A percentile compares a stretch with the other conserved stretches of the same genome.
These are phyloP conservation scores for Zophobas atratus DNA, from an alignment of 1,140 invertebrate genomes.

Conservation along the genomic window DNA sequence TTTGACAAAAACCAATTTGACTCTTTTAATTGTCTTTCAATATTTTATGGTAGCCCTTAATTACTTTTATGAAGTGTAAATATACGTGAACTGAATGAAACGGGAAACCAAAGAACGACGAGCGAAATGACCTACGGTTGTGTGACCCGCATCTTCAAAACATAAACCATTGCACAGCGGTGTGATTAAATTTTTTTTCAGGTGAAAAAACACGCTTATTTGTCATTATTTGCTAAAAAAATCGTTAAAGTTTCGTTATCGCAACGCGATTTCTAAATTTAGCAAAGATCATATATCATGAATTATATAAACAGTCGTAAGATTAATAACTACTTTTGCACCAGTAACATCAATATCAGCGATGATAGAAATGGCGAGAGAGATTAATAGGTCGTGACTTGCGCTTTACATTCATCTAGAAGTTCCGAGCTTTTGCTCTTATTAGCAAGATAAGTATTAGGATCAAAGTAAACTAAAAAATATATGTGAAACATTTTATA, in stretches of 20 bases:
- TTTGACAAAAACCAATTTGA: constrained; percentile 26
- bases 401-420: constrained; percentile 29
- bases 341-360: constrained; percentile 38
- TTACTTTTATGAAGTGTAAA: constrained; percentile 36
- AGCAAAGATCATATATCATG: constrained; percentile 9
- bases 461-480: constrained; percentile 22
- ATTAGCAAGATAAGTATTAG: constrained; percentile 29
- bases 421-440: constrained; percentile 23
- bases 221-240: no score
- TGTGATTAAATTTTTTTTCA: no score
- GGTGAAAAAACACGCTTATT: no score
- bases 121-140: constrained; percentile 24
- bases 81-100: constrained; percentile 34
- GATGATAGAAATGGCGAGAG: constrained; percentile 6
- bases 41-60: constrained; percentile 35
- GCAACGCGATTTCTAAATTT: constrained; percentile 7
- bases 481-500: constrained; percentile 3
- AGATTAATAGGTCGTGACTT: constrained; percentile 40
- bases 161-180: not conserved
- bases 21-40: constrained; percentile 37
- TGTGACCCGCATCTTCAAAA: constrained; percentile 31
- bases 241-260: not conserved
- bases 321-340: constrained; percentile 42
- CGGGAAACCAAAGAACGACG: constrained; percentile 3
- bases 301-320: constrained; percentile 34